These are phyloP conservation scores for Trachythela sp. DNA, from an alignment of 64 coral and sea anemone species.

Conservation along the genomic window DNA sequence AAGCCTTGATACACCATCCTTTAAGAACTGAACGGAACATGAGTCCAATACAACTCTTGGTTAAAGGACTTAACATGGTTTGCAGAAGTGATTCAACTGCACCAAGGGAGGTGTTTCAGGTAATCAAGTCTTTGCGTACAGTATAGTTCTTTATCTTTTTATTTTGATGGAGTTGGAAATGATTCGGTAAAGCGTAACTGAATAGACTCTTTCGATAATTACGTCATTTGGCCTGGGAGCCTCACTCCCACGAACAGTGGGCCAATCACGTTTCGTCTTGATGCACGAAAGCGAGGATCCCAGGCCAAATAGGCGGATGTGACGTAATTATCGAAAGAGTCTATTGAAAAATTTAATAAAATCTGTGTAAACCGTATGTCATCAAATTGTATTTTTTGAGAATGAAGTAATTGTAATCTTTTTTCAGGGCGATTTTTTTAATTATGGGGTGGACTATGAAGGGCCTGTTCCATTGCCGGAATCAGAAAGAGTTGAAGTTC, in stretches of 20 bases:
- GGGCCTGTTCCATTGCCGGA: background rate
- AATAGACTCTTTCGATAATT: too few relatives aligned
- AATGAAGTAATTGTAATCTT: background rate
- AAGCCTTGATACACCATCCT: slow-evolving; percentile 54
- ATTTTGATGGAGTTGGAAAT: background rate
- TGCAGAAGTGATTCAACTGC: background rate
- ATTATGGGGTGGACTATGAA: background rate
- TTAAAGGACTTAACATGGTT: background rate
- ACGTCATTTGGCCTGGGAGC: too few relatives aligned
- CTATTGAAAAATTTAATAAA: background rate
- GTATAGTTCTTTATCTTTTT: background rate
- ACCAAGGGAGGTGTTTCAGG: too few relatives aligned
- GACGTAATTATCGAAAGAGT: too few relatives aligned
- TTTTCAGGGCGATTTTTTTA: background rate
- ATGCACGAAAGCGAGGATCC: too few relatives aligned
- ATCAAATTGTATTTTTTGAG: background rate
- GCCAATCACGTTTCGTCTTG: too few relatives aligned
- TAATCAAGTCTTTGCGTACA: too few relatives aligned
- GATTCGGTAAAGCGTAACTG: background rate
- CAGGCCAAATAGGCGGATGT: too few relatives aligned
- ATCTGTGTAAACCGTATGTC: background rate
- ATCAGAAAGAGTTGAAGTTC: background rate
- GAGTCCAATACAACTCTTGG: slow-evolving; percentile 40
- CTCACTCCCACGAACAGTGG: too few relatives aligned
- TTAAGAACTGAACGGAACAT: slow-evolving; percentile 20